Conservation (phyloP, 2,113 vertebrate species). For the Peromyscus leucopus region DNA sequence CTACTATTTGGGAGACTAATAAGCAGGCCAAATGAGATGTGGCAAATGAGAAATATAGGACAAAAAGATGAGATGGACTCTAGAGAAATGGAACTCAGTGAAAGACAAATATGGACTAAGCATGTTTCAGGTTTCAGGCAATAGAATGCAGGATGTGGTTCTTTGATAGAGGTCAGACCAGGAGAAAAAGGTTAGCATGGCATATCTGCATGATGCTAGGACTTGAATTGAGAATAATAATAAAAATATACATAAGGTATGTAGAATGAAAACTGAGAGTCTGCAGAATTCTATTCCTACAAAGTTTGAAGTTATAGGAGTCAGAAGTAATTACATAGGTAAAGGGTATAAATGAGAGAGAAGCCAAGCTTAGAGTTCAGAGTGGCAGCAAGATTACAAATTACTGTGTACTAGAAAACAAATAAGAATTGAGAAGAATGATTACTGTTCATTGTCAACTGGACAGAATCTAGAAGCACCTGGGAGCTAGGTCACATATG, state of each 20-base stretch:
- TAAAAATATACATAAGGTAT: not conserved
- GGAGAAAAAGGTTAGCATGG: not conserved
- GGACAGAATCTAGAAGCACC: not conserved
- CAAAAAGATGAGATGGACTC: not conserved
- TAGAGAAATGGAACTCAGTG: not conserved
- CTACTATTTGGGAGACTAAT: not conserved
- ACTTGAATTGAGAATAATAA: not conserved
- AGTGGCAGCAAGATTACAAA: not conserved
- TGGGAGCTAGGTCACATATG: not conserved
- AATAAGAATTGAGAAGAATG: not conserved
- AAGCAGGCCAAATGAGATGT: not conserved
- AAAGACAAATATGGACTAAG: not conserved
- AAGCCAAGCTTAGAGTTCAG: not conserved
- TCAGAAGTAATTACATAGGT: not conserved
- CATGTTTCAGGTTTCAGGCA: not conserved
- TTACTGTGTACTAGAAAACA: not conserved
- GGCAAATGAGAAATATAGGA: constrained; percentile 1
- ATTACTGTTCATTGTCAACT: not conserved
- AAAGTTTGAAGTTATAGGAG: not conserved
- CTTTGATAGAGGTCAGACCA: not conserved
- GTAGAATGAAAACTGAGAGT: not conserved
- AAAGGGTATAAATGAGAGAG: not conserved
- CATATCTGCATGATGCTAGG: not conserved
- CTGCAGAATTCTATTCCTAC: not conserved
- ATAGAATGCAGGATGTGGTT: not conserved